These are phyloP conservation scores for Rhinoraja longicauda DNA, from an alignment of 2,797 vertebrate species.

Conservation along the genomic window DNA sequence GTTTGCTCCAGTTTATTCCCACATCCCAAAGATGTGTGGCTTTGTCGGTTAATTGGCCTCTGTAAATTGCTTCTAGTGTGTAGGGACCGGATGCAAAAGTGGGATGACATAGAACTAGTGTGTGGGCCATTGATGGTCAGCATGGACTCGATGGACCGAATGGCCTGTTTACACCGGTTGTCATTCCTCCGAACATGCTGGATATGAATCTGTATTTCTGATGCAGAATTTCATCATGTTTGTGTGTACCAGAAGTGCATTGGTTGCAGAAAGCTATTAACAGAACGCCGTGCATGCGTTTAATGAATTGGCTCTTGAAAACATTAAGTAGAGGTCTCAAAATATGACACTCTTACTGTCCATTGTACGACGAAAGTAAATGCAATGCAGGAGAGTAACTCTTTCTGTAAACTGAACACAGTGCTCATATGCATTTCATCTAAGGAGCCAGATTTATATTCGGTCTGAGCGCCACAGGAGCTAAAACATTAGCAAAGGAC, in stretches of 20 bases:
- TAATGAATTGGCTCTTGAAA: neutral
- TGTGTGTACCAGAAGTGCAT: neutral
- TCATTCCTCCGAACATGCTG: too few species aligned
- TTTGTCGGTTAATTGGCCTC: too few species aligned
- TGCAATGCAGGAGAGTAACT: neutral
- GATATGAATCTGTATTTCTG: neutral
- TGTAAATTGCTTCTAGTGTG: too few species aligned
- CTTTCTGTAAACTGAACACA: neutral
- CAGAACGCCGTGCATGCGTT: neutral
- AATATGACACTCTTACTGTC: neutral
- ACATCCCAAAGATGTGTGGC: too few species aligned
- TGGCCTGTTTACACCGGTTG: too few species aligned
- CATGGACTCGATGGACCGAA: too few species aligned
- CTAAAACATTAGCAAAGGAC: conserved; percentile 49
- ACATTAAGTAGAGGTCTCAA: neutral
- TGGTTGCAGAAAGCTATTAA: neutral
- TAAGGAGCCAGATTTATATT: conserved; percentile 12
- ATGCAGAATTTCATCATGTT: neutral
- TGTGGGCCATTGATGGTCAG: too few species aligned
- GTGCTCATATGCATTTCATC: neutral
- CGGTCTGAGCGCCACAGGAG: conserved; percentile 42
- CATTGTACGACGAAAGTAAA: neutral
- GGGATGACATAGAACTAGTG: too few species aligned
- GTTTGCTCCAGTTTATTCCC: too few species aligned
- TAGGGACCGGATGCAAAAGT: too few species aligned